Conservation (phyloP, 2,888 invertebrate species). For the Notocelia uddmanniana region DNA sequence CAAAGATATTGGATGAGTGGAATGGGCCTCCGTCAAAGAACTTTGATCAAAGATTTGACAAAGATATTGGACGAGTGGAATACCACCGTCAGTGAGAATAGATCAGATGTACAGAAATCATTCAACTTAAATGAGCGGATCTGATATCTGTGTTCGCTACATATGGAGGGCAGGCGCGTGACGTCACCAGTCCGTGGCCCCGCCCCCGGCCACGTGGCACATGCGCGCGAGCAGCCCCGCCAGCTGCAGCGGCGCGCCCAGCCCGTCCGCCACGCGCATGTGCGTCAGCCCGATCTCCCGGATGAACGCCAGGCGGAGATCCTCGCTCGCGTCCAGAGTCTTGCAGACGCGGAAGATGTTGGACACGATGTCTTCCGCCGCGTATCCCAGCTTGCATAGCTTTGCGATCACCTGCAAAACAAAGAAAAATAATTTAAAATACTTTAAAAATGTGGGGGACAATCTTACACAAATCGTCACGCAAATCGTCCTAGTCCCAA, state of each 20-base stretch:
- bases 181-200: conserved; percentile 52
- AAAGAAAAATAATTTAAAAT: not conserved
- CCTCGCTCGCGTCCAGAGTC: conserved; percentile 92
- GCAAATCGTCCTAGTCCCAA: too few relatives aligned
- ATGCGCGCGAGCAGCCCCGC: conserved; percentile 94
- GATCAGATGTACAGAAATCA: too few relatives aligned
- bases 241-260: conserved; percentile 94
- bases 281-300: conserved; percentile 97
- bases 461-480: too few relatives aligned
- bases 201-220: conserved; percentile 83
- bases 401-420: conserved; percentile 91
- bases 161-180: too few relatives aligned
- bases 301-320: conserved; percentile 93
- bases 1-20: too few relatives aligned
- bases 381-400: conserved; percentile 97
- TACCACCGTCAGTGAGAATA: too few relatives aligned
- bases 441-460: too few relatives aligned
- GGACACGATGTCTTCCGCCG: conserved; percentile 97
- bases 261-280: conserved; percentile 95
- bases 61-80: too few relatives aligned
- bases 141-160: too few relatives aligned
- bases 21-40: too few relatives aligned
- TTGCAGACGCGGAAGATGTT: conserved; percentile 98
- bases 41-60: too few relatives aligned
- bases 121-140: too few relatives aligned